These are phyloP conservation scores for Pterostichus madidus DNA, from an alignment of 2,888 invertebrate species.

Conservation along the genomic window DNA sequence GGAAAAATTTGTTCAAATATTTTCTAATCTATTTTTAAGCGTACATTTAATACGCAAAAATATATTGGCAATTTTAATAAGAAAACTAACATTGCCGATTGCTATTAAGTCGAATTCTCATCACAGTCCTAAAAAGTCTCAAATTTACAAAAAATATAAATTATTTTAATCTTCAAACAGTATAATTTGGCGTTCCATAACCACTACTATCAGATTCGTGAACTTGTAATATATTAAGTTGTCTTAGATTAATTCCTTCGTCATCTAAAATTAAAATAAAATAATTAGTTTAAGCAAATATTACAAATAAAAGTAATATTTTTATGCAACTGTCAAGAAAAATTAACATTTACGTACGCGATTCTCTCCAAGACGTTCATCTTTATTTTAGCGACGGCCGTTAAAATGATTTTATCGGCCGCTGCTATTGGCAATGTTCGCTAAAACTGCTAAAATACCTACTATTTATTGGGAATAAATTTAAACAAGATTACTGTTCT, in stretches of 20 bases:
- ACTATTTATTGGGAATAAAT: too few relatives aligned
- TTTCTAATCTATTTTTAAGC: conserved; percentile 19
- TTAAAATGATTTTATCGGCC: too few relatives aligned
- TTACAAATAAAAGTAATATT: neutral
- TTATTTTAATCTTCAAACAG: conserved; percentile 50
- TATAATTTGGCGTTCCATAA: conserved; percentile 53
- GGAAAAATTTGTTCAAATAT: neutral
- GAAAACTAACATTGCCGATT: conserved; percentile 10
- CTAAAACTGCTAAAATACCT: too few relatives aligned
- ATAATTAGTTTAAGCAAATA: conserved; percentile 22
- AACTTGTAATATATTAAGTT: conserved; percentile 69
- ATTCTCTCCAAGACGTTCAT: neutral
- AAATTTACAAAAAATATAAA: conserved; percentile 5
- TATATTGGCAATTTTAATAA: conserved; percentile 35
- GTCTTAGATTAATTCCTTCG: conserved; percentile 70
- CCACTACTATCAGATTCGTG: conserved; percentile 73
- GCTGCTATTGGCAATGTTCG: too few relatives aligned
- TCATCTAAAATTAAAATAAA: conserved; percentile 66
- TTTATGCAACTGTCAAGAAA: neutral
- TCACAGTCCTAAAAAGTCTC: conserved; percentile 50
- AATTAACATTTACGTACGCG: neutral
- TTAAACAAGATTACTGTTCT: too few relatives aligned
- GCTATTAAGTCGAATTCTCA: conserved; percentile 27
- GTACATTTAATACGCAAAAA: conserved; percentile 36
- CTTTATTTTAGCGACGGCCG: too few relatives aligned